Evolutionary conservation across 2,888 invertebrate genomes (phyloP).

Genomic region (Caenorhabditis auriculariae): DNA sequence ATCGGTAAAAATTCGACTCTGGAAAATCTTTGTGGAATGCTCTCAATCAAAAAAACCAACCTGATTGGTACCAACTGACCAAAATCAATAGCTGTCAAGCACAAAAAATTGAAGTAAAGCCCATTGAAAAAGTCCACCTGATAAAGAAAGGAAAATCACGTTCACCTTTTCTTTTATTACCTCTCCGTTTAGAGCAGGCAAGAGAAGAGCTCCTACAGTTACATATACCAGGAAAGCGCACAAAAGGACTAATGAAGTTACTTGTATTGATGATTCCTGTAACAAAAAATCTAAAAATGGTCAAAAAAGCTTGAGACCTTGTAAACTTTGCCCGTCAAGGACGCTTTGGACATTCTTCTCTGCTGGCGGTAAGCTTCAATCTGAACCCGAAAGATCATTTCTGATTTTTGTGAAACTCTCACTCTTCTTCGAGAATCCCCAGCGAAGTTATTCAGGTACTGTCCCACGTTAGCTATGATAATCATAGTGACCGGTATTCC

Average conservation of each 20-base stretch:
- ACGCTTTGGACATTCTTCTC: constrained; percentile 46
- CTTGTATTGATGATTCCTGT: constrained; percentile 48
- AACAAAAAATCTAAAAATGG: constrained; percentile 4
- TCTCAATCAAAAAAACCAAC: too few relatives aligned
- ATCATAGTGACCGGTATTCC: constrained; percentile 63
- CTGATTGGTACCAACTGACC: constrained; percentile 57
- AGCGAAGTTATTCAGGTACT: constrained; percentile 61
- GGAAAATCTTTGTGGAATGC: too few relatives aligned
- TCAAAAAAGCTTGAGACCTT: constrained; percentile 9
- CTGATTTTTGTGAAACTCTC: background rate
- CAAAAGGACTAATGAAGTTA: constrained; percentile 53
- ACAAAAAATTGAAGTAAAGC: constrained; percentile 61
- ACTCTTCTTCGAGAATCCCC: constrained; percentile 54
- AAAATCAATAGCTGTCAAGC: constrained; percentile 62
- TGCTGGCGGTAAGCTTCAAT: constrained; percentile 53
- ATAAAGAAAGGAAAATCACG: constrained; percentile 8
- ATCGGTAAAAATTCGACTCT: constrained; percentile 59
- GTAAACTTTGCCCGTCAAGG: constrained; percentile 45
- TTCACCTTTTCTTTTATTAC: constrained; percentile 5
- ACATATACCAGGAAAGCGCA: constrained; percentile 57
- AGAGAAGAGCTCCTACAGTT: constrained; percentile 57
- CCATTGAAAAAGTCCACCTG: constrained; percentile 61
- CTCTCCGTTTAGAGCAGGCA: constrained; percentile 60
- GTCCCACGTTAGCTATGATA: constrained; percentile 62
- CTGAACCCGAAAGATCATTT: constrained; percentile 16